Evolutionary conservation across 1,140 invertebrate genomes (phyloP), one percentile per base, ranked within the genome.

Genomic region (Cataglyphis hispanica): DNA sequence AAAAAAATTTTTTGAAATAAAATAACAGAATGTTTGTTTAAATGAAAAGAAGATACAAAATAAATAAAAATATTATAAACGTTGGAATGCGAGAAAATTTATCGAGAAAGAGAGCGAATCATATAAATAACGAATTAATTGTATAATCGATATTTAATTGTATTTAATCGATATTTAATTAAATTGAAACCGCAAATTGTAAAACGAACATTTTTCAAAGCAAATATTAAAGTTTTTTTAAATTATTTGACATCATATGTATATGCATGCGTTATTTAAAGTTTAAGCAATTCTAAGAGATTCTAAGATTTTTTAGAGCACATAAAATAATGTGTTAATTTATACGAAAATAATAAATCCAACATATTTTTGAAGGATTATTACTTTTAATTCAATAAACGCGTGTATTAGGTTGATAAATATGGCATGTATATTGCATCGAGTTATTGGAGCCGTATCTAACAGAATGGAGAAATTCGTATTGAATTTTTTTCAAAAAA

Each of bases 331-430:
- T 43, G 22, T 16, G 5, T 27, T 31, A 27, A n/a, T 8, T 70
- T 46, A 34, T 53, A 46, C n/a, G 34, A 70, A 70, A 70, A 53
- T 53, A 19, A 70, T 19, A 40, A 8, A 27, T 69, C n/a, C 11
- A 31, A 53, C 16, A 10, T 53, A 70, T 72, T 50, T 74, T 19
- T 50, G 4, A 43, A 70, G 16, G 10, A 6, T n/a, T 16, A 16
- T 16, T 25, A 43, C 46, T 69, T n/a, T 53, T 31, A 31, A 56
- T 50, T 70, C 13, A 10, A 16, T 16, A 19, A 8, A 27, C 5
- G 8, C 7, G 10, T 1, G 10, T 11, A 10, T 8, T 8, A 19
- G 13, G 1, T 50, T 27, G 22, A 70, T 70, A 50, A 11, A 31
- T 50, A 70, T n/a, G 1, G 19, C 43, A 50, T 19, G 8, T 22